Percentiles rank a stretch among this genome's conserved stretches.
Evolutionary conservation across 1,140 invertebrate species (phyloP).

Genomic region (Rhysida immarginata): DNA sequence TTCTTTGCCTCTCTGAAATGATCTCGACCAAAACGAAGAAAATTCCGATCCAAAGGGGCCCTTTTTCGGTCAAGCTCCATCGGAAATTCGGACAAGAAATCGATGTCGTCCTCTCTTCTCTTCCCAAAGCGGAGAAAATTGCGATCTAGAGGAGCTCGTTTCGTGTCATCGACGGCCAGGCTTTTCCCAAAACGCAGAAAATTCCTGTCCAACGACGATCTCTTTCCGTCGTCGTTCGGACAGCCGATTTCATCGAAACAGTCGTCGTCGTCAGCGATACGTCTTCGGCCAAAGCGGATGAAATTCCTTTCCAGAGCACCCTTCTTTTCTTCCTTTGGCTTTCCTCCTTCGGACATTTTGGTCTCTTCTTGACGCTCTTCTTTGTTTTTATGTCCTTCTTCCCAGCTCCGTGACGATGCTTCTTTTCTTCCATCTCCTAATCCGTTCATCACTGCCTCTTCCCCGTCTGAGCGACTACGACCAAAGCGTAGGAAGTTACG

Average conservation of each 20-base stretch:
- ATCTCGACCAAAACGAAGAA: neutral
- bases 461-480: neutral
- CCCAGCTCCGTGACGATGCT: neutral
- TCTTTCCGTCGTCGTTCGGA: too few relatives aligned
- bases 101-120: neutral
- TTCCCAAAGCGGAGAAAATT: neutral
- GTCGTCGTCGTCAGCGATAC: neutral
- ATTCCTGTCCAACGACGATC: neutral
- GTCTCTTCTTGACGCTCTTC: too few relatives aligned
- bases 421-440: neutral
- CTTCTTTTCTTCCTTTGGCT: neutral
- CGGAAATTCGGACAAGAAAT: too few relatives aligned
- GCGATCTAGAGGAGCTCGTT: neutral
- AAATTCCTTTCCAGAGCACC: neutral
- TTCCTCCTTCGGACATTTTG: too few relatives aligned
- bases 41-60: neutral
- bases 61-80: too few relatives aligned
- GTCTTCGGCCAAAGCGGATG: neutral
- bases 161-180: neutral
- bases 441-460: neutral
- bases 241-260: too few relatives aligned
- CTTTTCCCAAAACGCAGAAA: neutral
- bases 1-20: neutral
- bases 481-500: neutral
- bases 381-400: neutral